These are phyloP conservation scores for Gisinianus flammeolus DNA, from an alignment of 2,888 invertebrate species.

Conservation along the genomic window DNA sequence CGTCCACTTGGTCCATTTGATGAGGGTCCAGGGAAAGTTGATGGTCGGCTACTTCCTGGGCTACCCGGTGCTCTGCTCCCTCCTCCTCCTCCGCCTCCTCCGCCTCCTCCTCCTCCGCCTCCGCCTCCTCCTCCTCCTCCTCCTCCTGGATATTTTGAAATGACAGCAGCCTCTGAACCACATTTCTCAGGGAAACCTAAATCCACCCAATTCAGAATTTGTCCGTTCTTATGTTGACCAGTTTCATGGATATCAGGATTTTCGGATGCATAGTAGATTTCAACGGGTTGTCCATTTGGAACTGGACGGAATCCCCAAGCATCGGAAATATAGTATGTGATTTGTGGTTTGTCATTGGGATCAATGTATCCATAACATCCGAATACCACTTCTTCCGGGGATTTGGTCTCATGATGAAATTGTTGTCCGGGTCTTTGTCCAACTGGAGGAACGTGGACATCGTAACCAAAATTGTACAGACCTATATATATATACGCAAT, in stretches of 20 bases:
- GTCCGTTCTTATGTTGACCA: slow-evolving; percentile 62
- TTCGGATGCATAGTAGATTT: slow-evolving; percentile 67
- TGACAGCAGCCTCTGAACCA: slow-evolving; percentile 59
- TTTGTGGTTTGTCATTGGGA: slow-evolving; percentile 70
- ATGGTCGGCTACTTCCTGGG: background rate
- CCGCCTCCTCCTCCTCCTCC: background rate
- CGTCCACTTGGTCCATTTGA: slow-evolving; percentile 25
- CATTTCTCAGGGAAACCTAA: slow-evolving; percentile 77
- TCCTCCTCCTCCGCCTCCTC: slow-evolving; percentile 3
- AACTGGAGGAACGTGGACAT: slow-evolving; percentile 62
- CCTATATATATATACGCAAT: slow-evolving; percentile 63
- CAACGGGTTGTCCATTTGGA: slow-evolving; percentile 72
- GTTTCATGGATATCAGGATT: slow-evolving; percentile 57
- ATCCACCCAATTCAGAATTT: slow-evolving; percentile 71
- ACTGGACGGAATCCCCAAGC: slow-evolving; percentile 78
- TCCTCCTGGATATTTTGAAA: background rate
- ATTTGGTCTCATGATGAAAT: slow-evolving; percentile 78
- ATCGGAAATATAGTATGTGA: slow-evolving; percentile 75
- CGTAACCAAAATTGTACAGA: slow-evolving; percentile 79
- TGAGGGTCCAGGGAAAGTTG: background rate
- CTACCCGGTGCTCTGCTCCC: slow-evolving; percentile 8
- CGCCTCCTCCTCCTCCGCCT: slow-evolving; percentile 12
- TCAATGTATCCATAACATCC: slow-evolving; percentile 81
- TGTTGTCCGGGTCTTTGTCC: slow-evolving; percentile 75
- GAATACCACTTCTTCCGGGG: slow-evolving; percentile 77